Evolutionary conservation across 1,140 invertebrate genomes (phyloP).

Genomic region (Camponotus vicinus): DNA sequence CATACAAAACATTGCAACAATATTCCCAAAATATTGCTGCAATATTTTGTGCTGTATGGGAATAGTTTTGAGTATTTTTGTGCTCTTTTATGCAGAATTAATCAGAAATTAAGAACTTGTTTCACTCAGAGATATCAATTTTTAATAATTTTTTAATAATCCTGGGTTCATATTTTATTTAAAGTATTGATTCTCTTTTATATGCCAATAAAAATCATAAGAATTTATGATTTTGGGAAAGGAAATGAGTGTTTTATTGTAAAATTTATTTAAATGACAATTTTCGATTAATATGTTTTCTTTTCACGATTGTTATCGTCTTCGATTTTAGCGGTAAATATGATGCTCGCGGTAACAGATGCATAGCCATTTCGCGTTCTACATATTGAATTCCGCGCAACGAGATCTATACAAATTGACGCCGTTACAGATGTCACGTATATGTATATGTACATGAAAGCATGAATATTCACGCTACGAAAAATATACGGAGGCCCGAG

Average conservation of each 20-base stretch:
- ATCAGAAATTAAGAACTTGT: background rate
- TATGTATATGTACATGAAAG: slow-evolving; percentile 34
- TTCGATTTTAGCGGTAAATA: slow-evolving; percentile 7
- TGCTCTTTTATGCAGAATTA: no score
- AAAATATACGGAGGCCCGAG: slow-evolving; percentile 35
- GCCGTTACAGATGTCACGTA: slow-evolving; percentile 41
- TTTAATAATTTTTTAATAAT: background rate
- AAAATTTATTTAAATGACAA: background rate
- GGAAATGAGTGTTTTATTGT: background rate
- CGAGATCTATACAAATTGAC: slow-evolving; percentile 45
- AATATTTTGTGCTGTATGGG: no score
- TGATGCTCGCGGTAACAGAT: slow-evolving; percentile 8
- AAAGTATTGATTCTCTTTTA: background rate
- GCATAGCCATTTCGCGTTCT: slow-evolving; percentile 19
- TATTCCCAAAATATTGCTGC: no score
- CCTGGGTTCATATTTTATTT: background rate
- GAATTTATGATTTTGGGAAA: background rate
- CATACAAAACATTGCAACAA: no score
- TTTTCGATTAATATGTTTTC: background rate
- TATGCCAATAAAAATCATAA: background rate
- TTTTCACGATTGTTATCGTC: background rate
- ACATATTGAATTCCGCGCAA: slow-evolving; percentile 41
- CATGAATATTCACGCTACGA: slow-evolving; percentile 50
- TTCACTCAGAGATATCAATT: background rate
- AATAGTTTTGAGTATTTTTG: no score